These are phyloP conservation scores for Flexamia atlantica DNA, from an alignment of 2,888 invertebrate genomes.

Conservation along the genomic window DNA sequence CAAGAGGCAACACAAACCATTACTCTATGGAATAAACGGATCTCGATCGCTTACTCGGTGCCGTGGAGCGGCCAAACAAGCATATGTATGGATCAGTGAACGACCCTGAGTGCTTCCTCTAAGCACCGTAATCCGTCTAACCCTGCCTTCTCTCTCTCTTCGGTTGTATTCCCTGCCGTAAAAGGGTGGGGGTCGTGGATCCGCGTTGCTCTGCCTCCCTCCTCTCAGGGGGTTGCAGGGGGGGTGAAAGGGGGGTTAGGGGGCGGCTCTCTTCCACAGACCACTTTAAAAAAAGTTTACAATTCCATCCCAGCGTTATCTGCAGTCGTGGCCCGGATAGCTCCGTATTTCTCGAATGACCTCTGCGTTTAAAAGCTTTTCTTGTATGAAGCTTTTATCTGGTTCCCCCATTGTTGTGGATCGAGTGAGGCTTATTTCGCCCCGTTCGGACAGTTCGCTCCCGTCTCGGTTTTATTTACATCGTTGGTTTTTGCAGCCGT, in stretches of 20 bases:
- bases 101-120: constrained; percentile 29
- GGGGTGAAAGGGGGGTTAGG: neutral
- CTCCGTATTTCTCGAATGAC: constrained; percentile 54
- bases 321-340: constrained; percentile 47
- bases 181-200: constrained; percentile 21
- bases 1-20: constrained; percentile 27
- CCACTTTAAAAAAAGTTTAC: constrained; percentile 64
- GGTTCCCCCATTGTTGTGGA: constrained; percentile 15
- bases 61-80: neutral
- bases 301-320: constrained; percentile 63
- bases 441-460: constrained; percentile 27
- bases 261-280: constrained; percentile 56
- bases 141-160: constrained; percentile 18
- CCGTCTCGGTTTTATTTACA: constrained; percentile 8
- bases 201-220: neutral
- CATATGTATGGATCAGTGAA: constrained; percentile 22
- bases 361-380: constrained; percentile 57
- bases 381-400: constrained; percentile 54
- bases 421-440: constrained; percentile 19
- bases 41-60: neutral
- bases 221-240: neutral
- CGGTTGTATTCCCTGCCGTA: neutral
- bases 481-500: constrained; percentile 22
- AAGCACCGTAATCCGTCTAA: constrained; percentile 15
- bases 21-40: constrained; percentile 13